Evolutionary conservation across 2,888 invertebrate species (phyloP), one percentile per base, ranked within the genome.

Genomic region (Chironomus riparius): DNA sequence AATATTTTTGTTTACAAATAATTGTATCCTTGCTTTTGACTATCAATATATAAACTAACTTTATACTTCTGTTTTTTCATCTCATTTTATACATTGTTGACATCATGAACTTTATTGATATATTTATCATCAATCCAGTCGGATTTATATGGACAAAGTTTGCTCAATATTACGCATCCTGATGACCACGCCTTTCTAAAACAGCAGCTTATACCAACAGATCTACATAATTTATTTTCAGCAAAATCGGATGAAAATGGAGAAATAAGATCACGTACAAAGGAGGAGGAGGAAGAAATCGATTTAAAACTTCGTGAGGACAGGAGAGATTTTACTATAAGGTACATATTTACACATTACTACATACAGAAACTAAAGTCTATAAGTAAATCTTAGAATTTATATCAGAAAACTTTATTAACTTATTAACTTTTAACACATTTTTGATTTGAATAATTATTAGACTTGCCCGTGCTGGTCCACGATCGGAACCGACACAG

Each of bases 151-250:
- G 92, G 92, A 15, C 90, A 91, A 83, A 92, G 90, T 79, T 83
- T 97, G 83, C 91, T 91, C 85, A 90, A 91, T 80, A 92, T 94
- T 83, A 88, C 93, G 62, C 92, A 93, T 83, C 86, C 89, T n/a
- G 88, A 91, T 81, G 91, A 97, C 83, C 92, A 92, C 79, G 90
- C 90, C 68, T 88, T 89, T 79, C 85, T 96, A 74, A 87, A 87
- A 71, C 87, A 88, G 71, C 90, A 90, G 79, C 84, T 94, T 77
- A 86, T 86, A 81, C 88, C 88, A 1, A 83, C 82, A 47, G 83
- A 83, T 78, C 79, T 85, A 71, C 83, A 84, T 78, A 81, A 82
- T 81, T 80, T 85, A 78, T 81, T 83, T 80, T 81, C 77, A 73
- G 76, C 68, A 13, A 75, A 75, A 69, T 69, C 65, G 6, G 88